Conservation (phyloP, 2,888 invertebrate genomes). For the Drosophila yooni region DNA sequence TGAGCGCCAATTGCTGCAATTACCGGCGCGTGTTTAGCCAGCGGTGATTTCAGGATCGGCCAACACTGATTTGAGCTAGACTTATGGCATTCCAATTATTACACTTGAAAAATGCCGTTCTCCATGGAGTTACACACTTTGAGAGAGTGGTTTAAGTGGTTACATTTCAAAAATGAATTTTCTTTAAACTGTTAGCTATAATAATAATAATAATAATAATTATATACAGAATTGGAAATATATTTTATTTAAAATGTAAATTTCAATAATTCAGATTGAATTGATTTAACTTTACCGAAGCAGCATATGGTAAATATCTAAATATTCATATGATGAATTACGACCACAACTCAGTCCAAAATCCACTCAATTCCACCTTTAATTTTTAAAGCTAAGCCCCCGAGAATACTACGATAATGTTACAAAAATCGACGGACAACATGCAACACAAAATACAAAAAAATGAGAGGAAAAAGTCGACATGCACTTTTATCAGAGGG, state of each 20-base stretch:
- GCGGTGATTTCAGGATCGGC: slow-evolving; percentile 48
- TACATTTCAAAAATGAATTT: not conserved
- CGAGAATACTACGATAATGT: slow-evolving; percentile 32
- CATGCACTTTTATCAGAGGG: slow-evolving; percentile 81
- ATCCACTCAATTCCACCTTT: slow-evolving; percentile 6
- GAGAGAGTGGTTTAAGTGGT: not conserved
- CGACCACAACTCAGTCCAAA: not conserved
- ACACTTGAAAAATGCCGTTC: slow-evolving; percentile 7
- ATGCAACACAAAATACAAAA: slow-evolving; percentile 17
- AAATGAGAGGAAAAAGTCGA: slow-evolving; percentile 53
- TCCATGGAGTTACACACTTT: not conserved
- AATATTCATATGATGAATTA: not conserved
- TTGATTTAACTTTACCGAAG: not conserved
- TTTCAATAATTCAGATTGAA: not conserved
- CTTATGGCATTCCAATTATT: slow-evolving; percentile 20
- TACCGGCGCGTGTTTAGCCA: slow-evolving; percentile 78
- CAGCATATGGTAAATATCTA: not conserved
- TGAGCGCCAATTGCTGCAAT: slow-evolving; percentile 78
- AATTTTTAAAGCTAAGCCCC: slow-evolving; percentile 39
- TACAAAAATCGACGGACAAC: slow-evolving; percentile 43
- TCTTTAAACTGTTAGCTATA: not conserved
- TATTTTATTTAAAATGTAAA: not conserved
- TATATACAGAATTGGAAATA: not conserved
- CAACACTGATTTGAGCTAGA: slow-evolving; percentile 38
- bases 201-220: not conserved